Conservation (phyloP, 1,140 invertebrate genomes). For the Trachymyrmex cornetzi region DNA sequence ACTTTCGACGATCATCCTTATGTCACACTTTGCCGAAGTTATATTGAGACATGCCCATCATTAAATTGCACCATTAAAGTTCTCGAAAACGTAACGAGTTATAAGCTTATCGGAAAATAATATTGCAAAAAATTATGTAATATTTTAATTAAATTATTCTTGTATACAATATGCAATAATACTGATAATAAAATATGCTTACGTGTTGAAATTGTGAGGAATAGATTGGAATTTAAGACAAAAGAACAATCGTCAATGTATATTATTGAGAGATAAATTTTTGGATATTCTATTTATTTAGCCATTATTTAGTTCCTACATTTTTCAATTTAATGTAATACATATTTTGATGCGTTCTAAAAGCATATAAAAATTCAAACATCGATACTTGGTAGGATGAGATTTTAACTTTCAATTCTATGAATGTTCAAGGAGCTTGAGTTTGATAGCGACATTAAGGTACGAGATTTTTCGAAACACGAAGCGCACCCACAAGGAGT, state of each 20-base stretch:
- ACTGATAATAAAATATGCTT: background rate
- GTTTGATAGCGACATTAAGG: background rate
- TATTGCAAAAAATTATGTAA: background rate
- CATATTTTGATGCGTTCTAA: background rate
- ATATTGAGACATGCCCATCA: background rate
- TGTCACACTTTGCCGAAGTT: background rate
- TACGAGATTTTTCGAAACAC: background rate
- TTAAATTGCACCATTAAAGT: background rate
- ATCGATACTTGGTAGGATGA: background rate
- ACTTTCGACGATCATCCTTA: background rate
- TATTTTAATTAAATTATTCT: slow-evolving; percentile 12
- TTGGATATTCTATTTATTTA: background rate
- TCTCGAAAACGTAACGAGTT: background rate
- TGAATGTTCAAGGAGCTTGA: background rate
- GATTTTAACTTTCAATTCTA: background rate
- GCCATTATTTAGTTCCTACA: background rate
- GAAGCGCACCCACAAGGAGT: background rate
- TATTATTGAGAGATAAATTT: background rate
- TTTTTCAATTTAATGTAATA: background rate
- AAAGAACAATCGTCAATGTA: background rate
- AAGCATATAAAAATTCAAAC: background rate
- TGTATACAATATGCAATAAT: background rate
- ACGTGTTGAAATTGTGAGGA: background rate
- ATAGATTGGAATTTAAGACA: background rate
- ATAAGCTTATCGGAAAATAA: background rate